Conservation (phyloP, 2,888 invertebrate genomes). For the Odiellus spinosus region DNA sequence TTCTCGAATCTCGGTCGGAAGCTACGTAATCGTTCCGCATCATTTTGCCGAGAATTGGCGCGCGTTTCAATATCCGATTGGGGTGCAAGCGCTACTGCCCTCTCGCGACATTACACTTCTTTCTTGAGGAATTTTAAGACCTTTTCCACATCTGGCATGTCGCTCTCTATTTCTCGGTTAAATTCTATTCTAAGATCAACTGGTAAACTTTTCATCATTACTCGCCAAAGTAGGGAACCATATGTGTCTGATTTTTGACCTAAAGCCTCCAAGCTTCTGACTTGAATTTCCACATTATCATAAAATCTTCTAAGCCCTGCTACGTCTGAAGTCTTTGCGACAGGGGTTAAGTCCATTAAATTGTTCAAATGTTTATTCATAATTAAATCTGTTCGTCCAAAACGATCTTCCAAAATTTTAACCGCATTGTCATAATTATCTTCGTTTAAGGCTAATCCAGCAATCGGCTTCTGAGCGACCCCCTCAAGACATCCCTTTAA, state of each 20-base stretch:
- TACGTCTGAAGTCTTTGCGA: background rate
- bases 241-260: background rate
- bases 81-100: no score
- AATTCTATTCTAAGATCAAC: no score
- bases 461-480: background rate
- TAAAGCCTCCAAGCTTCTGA: conserved; percentile 1
- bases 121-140: no score
- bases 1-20: no score
- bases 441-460: background rate
- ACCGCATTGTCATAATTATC: conserved; percentile 4
- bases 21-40: no score
- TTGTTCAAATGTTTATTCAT: background rate
- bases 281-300: conserved; percentile 2
- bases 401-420: conserved; percentile 2
- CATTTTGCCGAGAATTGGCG: no score
- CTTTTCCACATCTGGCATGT: no score
- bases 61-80: no score
- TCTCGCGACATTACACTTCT: no score
- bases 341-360: background rate
- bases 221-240: background rate
- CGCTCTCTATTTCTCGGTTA: no score
- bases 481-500: conserved; percentile 4
- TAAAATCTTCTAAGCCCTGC: conserved; percentile 2
- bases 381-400: conserved; percentile 1
- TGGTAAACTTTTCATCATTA: no score